Evolutionary conservation across 1,140 invertebrate species (phyloP).

Genomic region (Drosophila fuyamai): DNA sequence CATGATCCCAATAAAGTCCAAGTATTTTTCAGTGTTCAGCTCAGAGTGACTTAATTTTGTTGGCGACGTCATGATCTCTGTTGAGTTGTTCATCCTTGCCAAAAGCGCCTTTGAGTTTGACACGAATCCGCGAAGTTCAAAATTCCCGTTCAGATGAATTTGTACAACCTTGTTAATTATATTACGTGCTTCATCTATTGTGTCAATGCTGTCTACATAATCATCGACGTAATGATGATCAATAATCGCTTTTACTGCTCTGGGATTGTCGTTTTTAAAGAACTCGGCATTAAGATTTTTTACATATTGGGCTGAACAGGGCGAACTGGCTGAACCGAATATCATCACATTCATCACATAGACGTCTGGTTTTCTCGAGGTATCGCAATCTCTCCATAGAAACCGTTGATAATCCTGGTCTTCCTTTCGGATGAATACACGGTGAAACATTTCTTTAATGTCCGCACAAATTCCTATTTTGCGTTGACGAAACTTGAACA

Average conservation of each 20-base stretch:
- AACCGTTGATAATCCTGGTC: neutral
- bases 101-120: neutral
- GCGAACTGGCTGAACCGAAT: slow-evolving; percentile 1
- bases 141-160: neutral
- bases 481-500: neutral
- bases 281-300: slow-evolving; percentile 1
- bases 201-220: slow-evolving; percentile 1
- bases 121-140: slow-evolving; percentile 2
- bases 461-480: slow-evolving; percentile 4
- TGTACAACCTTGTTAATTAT: neutral
- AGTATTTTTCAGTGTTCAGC: neutral
- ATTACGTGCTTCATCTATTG: neutral
- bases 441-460: slow-evolving; percentile 1
- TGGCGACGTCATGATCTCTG: neutral
- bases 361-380: neutral
- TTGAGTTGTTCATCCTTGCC: neutral
- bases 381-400: slow-evolving; percentile 1
- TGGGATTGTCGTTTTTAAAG: neutral
- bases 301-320: slow-evolving; percentile 2
- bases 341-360: slow-evolving; percentile 2
- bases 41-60: neutral
- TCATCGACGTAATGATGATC: slow-evolving; percentile 9
- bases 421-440: neutral
- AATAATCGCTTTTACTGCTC: neutral
- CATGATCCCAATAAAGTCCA: slow-evolving; percentile 2